Percentiles rank a stretch among this genome's conserved stretches.
These are phyloP conservation scores for Alcis repandata DNA, from an alignment of 2,888 invertebrate genomes.

Conservation along the genomic window DNA sequence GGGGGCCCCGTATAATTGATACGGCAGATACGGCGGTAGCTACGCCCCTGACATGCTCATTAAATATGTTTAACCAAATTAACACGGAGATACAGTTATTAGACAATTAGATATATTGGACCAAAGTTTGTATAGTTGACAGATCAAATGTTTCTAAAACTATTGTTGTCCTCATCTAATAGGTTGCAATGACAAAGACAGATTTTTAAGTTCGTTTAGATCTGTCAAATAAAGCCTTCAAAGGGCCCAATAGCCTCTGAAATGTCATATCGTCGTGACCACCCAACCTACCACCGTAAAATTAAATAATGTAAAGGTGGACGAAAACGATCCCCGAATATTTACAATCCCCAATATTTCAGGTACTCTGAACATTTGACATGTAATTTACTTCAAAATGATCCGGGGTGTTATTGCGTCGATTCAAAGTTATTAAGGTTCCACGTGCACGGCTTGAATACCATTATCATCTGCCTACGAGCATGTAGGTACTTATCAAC, in stretches of 20 bases:
- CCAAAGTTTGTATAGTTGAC: no score
- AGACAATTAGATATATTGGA: no score
- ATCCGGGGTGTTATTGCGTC: conserved; percentile 73
- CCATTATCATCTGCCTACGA: conserved; percentile 36
- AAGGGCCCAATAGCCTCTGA: not conserved
- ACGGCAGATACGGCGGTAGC: no score
- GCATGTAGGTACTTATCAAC: not conserved
- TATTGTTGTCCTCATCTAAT: no score
- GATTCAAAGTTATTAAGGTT: conserved; percentile 72
- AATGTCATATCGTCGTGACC: conserved; percentile 9
- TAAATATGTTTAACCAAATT: no score
- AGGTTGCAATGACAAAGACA: no score
- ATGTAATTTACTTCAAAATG: conserved; percentile 77
- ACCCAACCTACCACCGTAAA: not conserved
- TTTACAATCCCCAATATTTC: conserved; percentile 66
- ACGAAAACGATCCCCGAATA: conserved; percentile 32
- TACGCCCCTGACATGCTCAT: no score
- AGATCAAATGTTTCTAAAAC: no score
- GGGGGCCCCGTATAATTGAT: no score
- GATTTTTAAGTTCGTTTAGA: no score
- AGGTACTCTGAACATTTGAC: conserved; percentile 80
- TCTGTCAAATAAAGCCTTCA: no score
- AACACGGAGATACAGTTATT: no score
- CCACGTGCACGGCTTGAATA: conserved; percentile 38
- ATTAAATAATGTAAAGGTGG: conserved; percentile 25